Evolutionary conservation across 2,888 invertebrate species (phyloP).

Genomic region (Harpalus rubripes): DNA sequence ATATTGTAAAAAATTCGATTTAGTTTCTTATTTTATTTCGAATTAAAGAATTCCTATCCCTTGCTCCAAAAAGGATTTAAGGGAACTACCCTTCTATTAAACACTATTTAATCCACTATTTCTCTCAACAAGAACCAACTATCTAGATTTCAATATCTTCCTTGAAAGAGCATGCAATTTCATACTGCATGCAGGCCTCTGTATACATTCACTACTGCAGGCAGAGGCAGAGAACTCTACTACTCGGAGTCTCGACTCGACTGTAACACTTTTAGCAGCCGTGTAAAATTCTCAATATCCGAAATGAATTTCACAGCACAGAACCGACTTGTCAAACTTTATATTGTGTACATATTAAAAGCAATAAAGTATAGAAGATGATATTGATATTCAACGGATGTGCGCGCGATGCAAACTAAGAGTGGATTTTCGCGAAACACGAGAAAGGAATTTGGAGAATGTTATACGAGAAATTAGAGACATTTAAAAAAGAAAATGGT

Average conservation of each 20-base stretch:
- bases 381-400: constrained; percentile 71
- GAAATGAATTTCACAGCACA: constrained; percentile 74
- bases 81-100: no score
- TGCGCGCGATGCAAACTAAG: not conserved
- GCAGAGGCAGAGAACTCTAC: constrained; percentile 18
- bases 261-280: constrained; percentile 66
- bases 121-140: no score
- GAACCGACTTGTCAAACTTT: constrained; percentile 74
- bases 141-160: no score
- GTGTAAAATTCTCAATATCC: constrained; percentile 75
- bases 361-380: constrained; percentile 74
- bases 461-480: no score
- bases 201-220: constrained; percentile 15
- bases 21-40: no score
- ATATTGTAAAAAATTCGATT: no score
- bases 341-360: constrained; percentile 76
- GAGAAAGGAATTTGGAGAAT: not conserved
- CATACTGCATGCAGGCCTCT: no score
- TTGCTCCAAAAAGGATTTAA: no score
- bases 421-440: constrained; percentile 8
- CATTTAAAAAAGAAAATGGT: no score
- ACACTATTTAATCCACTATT: no score
- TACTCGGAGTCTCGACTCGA: constrained; percentile 29
- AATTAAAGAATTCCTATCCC: no score
- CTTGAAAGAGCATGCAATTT: no score